Base-by-base conservation (phyloP, 2,888 invertebrate genomes). In the Diaphora mendica region DNA sequence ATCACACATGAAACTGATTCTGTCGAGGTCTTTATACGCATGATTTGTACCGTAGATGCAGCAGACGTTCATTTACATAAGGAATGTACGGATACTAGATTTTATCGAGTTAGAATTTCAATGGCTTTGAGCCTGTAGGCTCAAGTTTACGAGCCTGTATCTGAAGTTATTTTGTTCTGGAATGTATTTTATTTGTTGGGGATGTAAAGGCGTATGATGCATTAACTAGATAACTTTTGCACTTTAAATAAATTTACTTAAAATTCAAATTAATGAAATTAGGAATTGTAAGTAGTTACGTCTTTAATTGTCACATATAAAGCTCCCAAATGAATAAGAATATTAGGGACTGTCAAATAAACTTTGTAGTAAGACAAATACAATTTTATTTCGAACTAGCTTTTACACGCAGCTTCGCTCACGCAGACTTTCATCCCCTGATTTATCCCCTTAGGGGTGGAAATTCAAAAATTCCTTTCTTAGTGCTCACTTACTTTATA, bases 1-100 rank as follows among this genome's bases (percentile, higher is more conserved):
- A 78, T 82, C 88, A 87, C 87, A 87, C 78, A 82, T 83, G 76
- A 77, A 85, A 82, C 85, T 84, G 86, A 88, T 87, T 87, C 80
- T 75, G 82, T 68, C 76, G 82, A 66, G 74, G 77, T 79, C 80
- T 85, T 86, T 85, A 82, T 75, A 79, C 86, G 85, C 88, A 86
- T 85, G 87, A 85, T 86, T 88, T 86, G 86, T 79, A 79, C 82
- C 48, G 73, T 68, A 51, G 70, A 72, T 81, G 82, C 78, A 81
- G 77, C 76, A 79, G 81, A 79, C 77, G 74, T 55, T 81, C 75
- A 82, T 82, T 82, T 83, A 75, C 82, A 83, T 82, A 78, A 79
- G 76, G 77, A 82, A 82, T 83, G 72, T 71, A 82, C 76, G 72
- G 68, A 73, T 74, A 73, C 70, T n/a, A 78, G 72, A 80, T 81